Evolutionary conservation across 2,888 invertebrate species (phyloP), one percentile per base, ranked within the genome.

Genomic region (Amblyjoppa proteus): DNA sequence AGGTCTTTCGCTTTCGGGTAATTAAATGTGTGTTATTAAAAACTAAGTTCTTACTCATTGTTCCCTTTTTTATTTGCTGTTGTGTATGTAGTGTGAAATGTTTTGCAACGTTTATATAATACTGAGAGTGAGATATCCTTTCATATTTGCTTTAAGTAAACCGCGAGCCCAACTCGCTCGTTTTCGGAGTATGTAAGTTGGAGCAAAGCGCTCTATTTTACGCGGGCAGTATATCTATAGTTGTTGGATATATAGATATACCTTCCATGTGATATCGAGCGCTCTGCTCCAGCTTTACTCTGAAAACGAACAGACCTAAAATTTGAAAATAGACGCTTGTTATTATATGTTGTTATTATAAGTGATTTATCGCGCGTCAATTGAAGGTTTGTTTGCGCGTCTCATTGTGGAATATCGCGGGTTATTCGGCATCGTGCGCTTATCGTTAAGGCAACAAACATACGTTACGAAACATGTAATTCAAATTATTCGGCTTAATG

Each of bases 101-200:
- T 93, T 92, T 93, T 93, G 92, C 92, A 92, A 92, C 92, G 91
- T 92, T 84, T 91, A 90, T 91, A 88, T 87, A 87, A 88, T 88
- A 89, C 81, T 84, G 76, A 88, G 87, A 84, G 86, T 88, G 28
- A 4, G 89, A 84, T 85, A 87, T 61, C 85, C 87, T 5, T 87
- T 81, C 87, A 86, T 87, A 83, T 89, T 87, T 79, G 20, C 20
- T 20, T 20, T 20, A 20, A 20, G 20, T 20, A 20, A 20, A 20
- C 20, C 20, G 20, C 20, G 20, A 20, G 20, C 20, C 20, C 20
- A 20, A 20, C 20, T 20, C 20, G 20, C 20, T 20, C 20, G 20
- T 20, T 20, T 20, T 20, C 20, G 20, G 20, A 20, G 20, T 20
- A 20, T 20, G 20, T 20, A 20, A 20, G 20, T 20, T 20, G 20